Conservation (phyloP, 2,797 vertebrate species). For the Esox masquinongy region DNA sequence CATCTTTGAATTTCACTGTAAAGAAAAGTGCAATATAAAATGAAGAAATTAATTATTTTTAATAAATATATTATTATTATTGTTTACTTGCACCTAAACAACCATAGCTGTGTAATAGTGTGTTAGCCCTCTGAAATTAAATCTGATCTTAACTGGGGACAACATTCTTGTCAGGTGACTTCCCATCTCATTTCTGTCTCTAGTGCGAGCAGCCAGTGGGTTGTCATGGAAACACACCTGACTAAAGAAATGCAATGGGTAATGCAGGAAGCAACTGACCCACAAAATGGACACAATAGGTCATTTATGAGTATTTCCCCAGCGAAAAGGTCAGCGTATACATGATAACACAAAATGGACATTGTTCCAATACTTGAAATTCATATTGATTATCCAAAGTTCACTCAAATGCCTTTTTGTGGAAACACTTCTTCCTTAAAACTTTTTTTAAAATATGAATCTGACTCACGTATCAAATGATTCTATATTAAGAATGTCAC, state of each 20-base stretch:
- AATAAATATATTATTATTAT: no score
- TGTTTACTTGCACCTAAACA: neutral
- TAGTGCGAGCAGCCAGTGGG: neutral
- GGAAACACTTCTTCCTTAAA: neutral
- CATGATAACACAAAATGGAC: neutral
- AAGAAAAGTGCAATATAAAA: no score
- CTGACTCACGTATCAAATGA: neutral
- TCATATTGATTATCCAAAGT: neutral
- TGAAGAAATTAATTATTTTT: no score
- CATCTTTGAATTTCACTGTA: no score
- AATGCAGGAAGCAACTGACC: neutral
- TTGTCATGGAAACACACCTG: conserved; percentile 20
- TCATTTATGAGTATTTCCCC: neutral
- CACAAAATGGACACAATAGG: neutral
- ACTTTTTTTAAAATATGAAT: neutral
- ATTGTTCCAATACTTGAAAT: neutral
- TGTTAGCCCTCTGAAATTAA: neutral
- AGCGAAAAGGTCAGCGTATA: neutral
- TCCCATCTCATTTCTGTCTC: neutral
- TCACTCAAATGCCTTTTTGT: neutral
- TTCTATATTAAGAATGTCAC: neutral
- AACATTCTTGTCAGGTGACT: neutral
- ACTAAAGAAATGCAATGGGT: neutral
- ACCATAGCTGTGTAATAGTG: neutral
- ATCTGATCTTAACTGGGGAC: neutral